Percentiles rank a stretch among this genome's conserved stretches.
Evolutionary conservation across 2,113 vertebrate genomes (phyloP).

Genomic region (Laterallus jamaicensis): DNA sequence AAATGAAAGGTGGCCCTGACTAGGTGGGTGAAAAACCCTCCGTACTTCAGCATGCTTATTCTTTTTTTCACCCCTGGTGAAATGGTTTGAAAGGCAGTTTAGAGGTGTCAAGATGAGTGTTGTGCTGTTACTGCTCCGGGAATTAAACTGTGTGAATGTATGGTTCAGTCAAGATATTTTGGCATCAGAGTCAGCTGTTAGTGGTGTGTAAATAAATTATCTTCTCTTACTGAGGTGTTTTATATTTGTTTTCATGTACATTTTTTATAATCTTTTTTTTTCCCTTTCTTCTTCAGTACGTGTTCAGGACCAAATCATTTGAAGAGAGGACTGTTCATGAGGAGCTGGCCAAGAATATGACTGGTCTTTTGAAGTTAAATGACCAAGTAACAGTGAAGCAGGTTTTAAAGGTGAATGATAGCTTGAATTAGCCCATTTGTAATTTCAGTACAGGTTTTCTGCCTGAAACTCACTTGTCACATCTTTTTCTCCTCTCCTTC

Average conservation of each 20-base stretch:
- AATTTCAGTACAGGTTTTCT: not conserved
- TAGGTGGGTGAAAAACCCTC: constrained; percentile 59
- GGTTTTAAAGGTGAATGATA: constrained; percentile 84
- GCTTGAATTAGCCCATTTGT: not conserved
- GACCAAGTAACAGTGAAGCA: constrained; percentile 87
- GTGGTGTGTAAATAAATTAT: not conserved
- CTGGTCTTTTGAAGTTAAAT: constrained; percentile 90
- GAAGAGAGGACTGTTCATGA: constrained; percentile 92
- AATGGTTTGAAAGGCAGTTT: not conserved
- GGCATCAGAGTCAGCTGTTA: not conserved
- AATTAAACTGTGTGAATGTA: not conserved
- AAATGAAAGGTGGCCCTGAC: constrained; percentile 37
- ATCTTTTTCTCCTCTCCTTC: not conserved
- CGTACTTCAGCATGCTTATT: not conserved
- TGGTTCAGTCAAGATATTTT: not conserved
- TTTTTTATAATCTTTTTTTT: not conserved
- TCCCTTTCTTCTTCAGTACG: constrained; percentile 79
- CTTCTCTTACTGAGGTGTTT: not conserved
- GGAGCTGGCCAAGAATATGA: constrained; percentile 89
- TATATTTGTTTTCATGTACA: not conserved
- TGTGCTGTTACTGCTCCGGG: not conserved
- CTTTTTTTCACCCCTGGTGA: not conserved
- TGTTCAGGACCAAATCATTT: constrained; percentile 88
- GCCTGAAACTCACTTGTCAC: not conserved
- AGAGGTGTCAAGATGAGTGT: not conserved